Conservation (phyloP, 2,888 invertebrate genomes). For the Ametastegia equiseti region DNA sequence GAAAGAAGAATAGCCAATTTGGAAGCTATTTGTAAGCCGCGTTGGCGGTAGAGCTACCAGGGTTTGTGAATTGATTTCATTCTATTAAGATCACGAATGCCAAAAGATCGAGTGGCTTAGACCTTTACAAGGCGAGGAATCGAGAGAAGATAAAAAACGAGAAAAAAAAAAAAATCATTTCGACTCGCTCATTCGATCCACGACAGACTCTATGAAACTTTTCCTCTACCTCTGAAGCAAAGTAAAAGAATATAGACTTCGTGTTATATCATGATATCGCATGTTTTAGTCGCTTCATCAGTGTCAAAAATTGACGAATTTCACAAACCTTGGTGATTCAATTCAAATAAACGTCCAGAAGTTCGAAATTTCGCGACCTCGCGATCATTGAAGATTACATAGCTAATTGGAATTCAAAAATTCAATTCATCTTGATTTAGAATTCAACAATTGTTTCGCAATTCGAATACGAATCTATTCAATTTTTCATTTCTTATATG, state of each 20-base stretch:
- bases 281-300: too few species aligned
- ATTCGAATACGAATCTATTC: too few species aligned
- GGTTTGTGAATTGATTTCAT: slow-evolving; percentile 38
- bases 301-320: too few species aligned
- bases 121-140: slow-evolving; percentile 20
- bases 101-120: slow-evolving; percentile 13
- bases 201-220: not conserved
- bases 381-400: too few species aligned
- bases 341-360: too few species aligned
- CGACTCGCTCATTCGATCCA: not conserved
- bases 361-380: too few species aligned
- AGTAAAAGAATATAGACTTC: not conserved
- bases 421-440: too few species aligned
- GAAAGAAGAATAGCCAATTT: slow-evolving; percentile 46
- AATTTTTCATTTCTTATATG: too few species aligned
- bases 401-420: too few species aligned
- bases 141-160: not conserved
- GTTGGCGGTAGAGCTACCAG: slow-evolving; percentile 39
- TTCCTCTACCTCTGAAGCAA: not conserved
- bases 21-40: slow-evolving; percentile 46
- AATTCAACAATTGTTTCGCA: too few species aligned
- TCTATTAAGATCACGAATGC: slow-evolving; percentile 46
- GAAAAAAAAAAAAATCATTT: not conserved
- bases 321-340: too few species aligned
- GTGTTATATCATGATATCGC: not conserved